These are phyloP conservation scores for Octopus bimaculoides DNA, from an alignment of 1,140 invertebrate species.

Conservation along the genomic window DNA sequence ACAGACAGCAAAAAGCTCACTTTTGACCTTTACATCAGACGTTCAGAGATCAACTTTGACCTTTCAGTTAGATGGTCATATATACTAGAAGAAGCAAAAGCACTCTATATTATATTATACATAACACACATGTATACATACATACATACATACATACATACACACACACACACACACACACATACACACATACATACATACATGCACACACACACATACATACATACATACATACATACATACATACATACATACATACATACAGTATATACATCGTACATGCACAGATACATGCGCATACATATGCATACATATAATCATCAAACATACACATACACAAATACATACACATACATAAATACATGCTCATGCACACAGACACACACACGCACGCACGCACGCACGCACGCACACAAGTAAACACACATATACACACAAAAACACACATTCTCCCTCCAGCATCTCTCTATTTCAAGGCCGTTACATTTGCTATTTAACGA, in stretches of 20 bases:
- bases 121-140: neutral
- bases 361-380: slow-evolving; percentile 24
- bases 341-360: slow-evolving; percentile 23
- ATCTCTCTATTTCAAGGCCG: too few species aligned
- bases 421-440: slow-evolving; percentile 31
- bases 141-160: neutral
- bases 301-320: slow-evolving; percentile 21
- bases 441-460: slow-evolving; percentile 21
- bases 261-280: slow-evolving; percentile 26
- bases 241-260: slow-evolving; percentile 34
- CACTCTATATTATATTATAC: neutral
- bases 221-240: slow-evolving; percentile 34
- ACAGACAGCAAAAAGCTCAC: neutral
- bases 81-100: neutral
- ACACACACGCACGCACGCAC: slow-evolving; percentile 28
- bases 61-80: too few species aligned
- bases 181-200: neutral
- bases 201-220: slow-evolving; percentile 28
- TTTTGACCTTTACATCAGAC: too few species aligned
- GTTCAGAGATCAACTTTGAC: too few species aligned
- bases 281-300: neutral
- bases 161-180: neutral
- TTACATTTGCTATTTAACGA: too few species aligned
- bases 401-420: slow-evolving; percentile 31
- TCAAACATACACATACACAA: slow-evolving; percentile 22